Evolutionary conservation across 2,113 vertebrate genomes (phyloP).

Genomic region (Heptranchias perlo): DNA sequence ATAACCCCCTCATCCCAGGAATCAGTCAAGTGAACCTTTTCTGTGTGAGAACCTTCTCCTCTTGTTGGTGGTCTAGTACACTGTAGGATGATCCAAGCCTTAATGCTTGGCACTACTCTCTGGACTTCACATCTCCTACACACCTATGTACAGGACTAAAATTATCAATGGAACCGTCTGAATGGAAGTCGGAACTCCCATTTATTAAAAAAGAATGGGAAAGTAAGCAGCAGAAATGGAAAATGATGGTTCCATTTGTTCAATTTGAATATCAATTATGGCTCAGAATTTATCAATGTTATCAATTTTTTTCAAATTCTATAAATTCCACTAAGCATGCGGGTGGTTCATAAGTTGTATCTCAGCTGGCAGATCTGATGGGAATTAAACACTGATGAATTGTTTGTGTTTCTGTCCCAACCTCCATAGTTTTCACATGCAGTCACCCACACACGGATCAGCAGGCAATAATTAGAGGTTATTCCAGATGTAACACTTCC

Average conservation of each 20-base stretch:
- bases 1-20: too few species aligned
- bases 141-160: too few species aligned
- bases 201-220: too few species aligned
- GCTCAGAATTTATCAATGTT: not conserved
- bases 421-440: slow-evolving; percentile 5
- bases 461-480: slow-evolving; percentile 21
- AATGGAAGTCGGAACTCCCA: too few species aligned
- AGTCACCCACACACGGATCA: slow-evolving; percentile 10
- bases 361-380: not conserved
- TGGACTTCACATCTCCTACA: too few species aligned
- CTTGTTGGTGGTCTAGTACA: too few species aligned
- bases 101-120: too few species aligned
- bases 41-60: too few species aligned
- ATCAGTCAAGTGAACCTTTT: too few species aligned
- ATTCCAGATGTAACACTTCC: slow-evolving; percentile 23
- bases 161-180: too few species aligned
- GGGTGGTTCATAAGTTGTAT: not conserved
- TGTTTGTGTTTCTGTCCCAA: not conserved
- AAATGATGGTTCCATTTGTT: not conserved
- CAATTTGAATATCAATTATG: not conserved
- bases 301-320: not conserved
- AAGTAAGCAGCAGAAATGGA: too few species aligned
- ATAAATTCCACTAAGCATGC: not conserved
- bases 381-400: slow-evolving; percentile 28
- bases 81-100: too few species aligned